Base-by-base conservation (phyloP, 1,140 invertebrate species). In the Euborellia annulipes region DNA sequence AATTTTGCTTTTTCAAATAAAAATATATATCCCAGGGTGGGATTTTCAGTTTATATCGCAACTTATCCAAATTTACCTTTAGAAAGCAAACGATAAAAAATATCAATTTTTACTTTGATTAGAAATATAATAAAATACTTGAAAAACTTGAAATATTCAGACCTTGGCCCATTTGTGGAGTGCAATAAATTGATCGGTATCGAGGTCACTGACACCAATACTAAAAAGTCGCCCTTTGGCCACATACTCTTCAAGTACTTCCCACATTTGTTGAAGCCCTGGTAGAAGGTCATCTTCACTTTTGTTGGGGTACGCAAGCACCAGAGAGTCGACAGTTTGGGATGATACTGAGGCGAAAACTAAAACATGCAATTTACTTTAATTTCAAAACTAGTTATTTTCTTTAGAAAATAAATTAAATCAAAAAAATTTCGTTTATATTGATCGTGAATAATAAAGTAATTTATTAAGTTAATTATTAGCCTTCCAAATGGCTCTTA, bases 181-280 rank as follows among this genome's bases (percentile, higher is more conserved):
- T 47, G 78, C 65, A 30, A 80, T 73, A 41, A 97, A 81, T 20
- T 77, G 72, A 3, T 72, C 67, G 23, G 83, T 82, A 54, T 87
- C 83, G n/a, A 95, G 69, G 65, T 96, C 91, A 36, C 85, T 81
- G 9, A 96, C 73, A 14, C 92, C 92, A 50, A 93, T 66, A 53
- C 81, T 79, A 3, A 69, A 69, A 18, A 88, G 70, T 57, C 73
- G 72, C 53, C 74, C 73, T 47, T 68, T 56, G 46, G 73, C 64
- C 0, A 81, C 74, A 51, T 79, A 76, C 19, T 73, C 66, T 60
- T 90, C 84, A 17, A 89, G 55, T 1, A 72, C 69, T 30, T 57
- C 63, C 87, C 87, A 91, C 30, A 85, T 64, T 11, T 71, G 65
- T 60, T 84, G 71, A 17, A 88, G 69, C 0, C 71, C 71, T 2